Conservation (phyloP, 2,113 vertebrate genomes). For the Irena cyanogastra region DNA sequence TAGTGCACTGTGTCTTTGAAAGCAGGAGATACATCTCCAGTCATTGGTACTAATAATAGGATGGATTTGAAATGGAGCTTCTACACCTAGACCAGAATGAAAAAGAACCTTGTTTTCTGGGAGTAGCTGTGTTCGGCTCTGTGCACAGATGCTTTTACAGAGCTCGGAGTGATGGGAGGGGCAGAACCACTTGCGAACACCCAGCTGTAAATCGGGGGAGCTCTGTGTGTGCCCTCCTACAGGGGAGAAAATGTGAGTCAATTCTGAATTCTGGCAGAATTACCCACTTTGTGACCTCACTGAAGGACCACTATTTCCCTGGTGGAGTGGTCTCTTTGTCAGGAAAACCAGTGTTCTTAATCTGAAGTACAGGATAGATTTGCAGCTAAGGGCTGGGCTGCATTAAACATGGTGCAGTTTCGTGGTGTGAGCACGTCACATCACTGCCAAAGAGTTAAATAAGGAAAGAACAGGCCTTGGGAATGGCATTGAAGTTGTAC, state of each 20-base stretch:
- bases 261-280: neutral
- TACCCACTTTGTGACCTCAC: neutral
- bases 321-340: neutral
- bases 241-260: neutral
- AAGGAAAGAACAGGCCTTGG: neutral
- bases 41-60: neutral
- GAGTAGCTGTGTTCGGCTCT: neutral
- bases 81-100: neutral
- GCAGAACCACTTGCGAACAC: rapidly evolving
- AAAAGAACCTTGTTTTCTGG: neutral
- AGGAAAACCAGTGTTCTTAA: neutral
- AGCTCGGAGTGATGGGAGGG: neutral
- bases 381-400: rapidly evolving
- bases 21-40: neutral
- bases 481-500: neutral
- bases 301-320: rapidly evolving
- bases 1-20: neutral
- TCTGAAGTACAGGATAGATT: too few relatives aligned
- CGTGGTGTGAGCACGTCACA: rapidly evolving
- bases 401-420: rapidly evolving
- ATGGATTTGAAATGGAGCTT: neutral
- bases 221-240: neutral
- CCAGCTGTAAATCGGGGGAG: neutral
- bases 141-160: neutral
- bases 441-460: neutral